A percentile compares a stretch with the other conserved stretches of the same genome.
Evolutionary conservation across 2,888 invertebrate species (phyloP).

Genomic region (Molorchus minor): DNA sequence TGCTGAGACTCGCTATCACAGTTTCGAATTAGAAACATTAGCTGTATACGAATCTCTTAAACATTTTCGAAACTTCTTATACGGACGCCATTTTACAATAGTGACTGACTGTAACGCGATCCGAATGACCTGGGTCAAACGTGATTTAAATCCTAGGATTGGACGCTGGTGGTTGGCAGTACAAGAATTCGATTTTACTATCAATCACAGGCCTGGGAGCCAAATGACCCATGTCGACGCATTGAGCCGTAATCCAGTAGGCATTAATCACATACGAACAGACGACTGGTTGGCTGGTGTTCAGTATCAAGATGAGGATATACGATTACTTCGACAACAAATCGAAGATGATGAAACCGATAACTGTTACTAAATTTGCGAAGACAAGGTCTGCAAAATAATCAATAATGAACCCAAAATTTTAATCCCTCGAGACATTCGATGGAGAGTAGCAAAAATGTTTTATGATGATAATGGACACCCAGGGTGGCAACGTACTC

Average conservation of each 20-base stretch:
- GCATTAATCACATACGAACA: neutral
- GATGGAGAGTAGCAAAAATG: neutral
- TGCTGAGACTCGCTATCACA: slow-evolving; percentile 21
- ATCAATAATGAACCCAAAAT: neutral
- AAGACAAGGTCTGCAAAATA: neutral
- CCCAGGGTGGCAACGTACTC: neutral
- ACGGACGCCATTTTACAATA: slow-evolving; percentile 15
- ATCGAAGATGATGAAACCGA: neutral
- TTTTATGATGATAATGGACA: slow-evolving; percentile 5
- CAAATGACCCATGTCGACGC: slow-evolving; percentile 48
- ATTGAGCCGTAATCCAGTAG: slow-evolving; percentile 35
- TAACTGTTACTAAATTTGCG: neutral
- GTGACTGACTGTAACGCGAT: slow-evolving; percentile 32
- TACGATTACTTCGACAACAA: neutral
- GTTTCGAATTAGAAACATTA: slow-evolving; percentile 32
- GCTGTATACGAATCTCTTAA: slow-evolving; percentile 25
- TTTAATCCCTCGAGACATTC: neutral
- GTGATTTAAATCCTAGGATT: slow-evolving; percentile 30
- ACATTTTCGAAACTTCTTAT: slow-evolving; percentile 16
- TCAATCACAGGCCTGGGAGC: slow-evolving; percentile 44
- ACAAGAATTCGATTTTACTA: slow-evolving; percentile 45
- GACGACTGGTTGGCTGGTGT: slow-evolving; percentile 31
- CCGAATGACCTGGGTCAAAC: slow-evolving; percentile 25
- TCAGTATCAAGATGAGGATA: slow-evolving; percentile 28
- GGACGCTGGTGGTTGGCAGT: slow-evolving; percentile 48